These are phyloP conservation scores for Odontothrips loti DNA, from an alignment of 2,888 invertebrate genomes.

Conservation along the genomic window DNA sequence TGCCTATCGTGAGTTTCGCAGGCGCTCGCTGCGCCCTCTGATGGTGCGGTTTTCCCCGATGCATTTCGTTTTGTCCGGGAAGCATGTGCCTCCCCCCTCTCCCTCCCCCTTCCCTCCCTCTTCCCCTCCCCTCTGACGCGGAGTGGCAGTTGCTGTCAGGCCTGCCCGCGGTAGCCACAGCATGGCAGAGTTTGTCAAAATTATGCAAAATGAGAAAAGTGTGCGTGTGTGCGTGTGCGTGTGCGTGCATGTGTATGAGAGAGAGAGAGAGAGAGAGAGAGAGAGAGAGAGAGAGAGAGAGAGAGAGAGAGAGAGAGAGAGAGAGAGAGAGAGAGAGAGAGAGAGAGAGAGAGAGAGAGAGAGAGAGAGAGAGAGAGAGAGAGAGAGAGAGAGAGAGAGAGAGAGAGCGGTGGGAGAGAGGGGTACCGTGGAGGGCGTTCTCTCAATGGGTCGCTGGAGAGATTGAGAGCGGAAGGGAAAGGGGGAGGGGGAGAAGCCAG, in stretches of 20 bases:
- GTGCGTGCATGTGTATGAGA: too few species aligned
- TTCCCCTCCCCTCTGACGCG: background rate
- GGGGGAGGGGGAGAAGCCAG: background rate
- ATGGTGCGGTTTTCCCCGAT: background rate
- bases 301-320: background rate
- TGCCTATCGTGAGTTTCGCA: background rate
- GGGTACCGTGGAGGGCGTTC: background rate
- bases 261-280: background rate
- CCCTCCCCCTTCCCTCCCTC: background rate
- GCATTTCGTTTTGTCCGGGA: too few species aligned
- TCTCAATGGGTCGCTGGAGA: slow-evolving; percentile 19
- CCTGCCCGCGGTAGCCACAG: background rate
- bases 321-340: background rate
- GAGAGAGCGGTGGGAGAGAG: background rate
- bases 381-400: background rate
- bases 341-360: too few species aligned
- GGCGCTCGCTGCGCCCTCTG: background rate
- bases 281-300: background rate
- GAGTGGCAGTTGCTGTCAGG: background rate
- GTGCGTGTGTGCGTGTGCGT: too few species aligned
- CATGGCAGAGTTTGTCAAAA: background rate
- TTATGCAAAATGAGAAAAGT: too few species aligned
- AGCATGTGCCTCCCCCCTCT: too few species aligned
- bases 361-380: background rate
- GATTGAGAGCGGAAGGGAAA: background rate